Evolutionary conservation across 2,888 invertebrate genomes (phyloP).

Genomic region (Euplagia quadripunctaria): DNA sequence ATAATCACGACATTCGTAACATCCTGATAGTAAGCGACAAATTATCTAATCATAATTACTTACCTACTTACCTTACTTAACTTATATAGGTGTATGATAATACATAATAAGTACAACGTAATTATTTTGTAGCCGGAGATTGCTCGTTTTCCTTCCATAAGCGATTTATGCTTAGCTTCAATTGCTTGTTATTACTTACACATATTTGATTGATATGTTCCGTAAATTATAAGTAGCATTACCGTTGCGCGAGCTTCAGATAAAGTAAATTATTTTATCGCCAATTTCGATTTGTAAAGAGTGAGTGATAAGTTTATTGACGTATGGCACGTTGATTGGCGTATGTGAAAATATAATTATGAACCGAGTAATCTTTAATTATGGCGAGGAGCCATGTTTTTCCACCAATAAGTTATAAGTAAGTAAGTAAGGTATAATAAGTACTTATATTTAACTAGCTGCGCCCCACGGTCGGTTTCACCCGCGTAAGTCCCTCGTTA

Average conservation of each 20-base stretch:
- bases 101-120: conserved; percentile 7
- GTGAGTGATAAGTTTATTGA: conserved; percentile 39
- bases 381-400: background rate
- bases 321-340: conserved; percentile 33
- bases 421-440: too few relatives aligned
- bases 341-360: conserved; percentile 9
- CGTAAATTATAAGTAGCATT: conserved; percentile 34
- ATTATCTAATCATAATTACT: conserved; percentile 8
- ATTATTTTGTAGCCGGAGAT: conserved; percentile 15
- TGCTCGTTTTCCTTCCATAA: conserved; percentile 16
- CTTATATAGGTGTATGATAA: background rate
- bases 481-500: too few relatives aligned
- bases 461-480: too few relatives aligned
- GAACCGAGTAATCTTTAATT: background rate
- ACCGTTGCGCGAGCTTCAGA: conserved; percentile 12
- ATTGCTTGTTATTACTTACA: conserved; percentile 7
- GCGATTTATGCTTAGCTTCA: conserved; percentile 17
- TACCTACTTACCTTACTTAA: background rate
- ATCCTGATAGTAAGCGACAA: conserved; percentile 14
- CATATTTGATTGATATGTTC: conserved; percentile 22
- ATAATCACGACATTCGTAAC: conserved; percentile 4
- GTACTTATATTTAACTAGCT: too few relatives aligned
- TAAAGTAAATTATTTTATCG: conserved; percentile 26
- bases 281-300: conserved; percentile 10
- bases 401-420: background rate